These are phyloP conservation scores for Dascillus cervinus DNA, from an alignment of 2,888 invertebrate species.

Conservation along the genomic window DNA sequence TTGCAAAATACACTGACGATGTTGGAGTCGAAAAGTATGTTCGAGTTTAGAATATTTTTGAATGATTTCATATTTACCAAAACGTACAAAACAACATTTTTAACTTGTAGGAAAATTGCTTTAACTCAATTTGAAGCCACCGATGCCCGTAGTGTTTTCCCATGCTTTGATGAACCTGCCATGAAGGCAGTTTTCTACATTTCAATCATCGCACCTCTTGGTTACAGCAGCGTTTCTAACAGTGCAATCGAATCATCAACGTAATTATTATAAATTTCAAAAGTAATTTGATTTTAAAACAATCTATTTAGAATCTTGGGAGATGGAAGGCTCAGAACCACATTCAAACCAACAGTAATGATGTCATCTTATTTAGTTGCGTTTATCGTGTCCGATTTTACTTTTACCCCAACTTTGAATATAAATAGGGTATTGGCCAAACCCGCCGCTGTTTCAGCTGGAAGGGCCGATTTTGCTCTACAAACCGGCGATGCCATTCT, in stretches of 20 bases:
- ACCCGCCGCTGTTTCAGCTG: slow-evolving; percentile 34
- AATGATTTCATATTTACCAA: no score
- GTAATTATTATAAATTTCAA: no score
- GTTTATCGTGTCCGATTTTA: slow-evolving; percentile 62
- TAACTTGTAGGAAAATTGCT: neutral
- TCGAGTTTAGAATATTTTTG: no score
- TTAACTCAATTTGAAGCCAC: neutral
- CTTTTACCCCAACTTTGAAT: neutral
- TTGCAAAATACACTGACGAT: neutral
- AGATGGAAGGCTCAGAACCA: neutral
- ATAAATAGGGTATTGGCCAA: slow-evolving; percentile 30
- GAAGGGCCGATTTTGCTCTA: slow-evolving; percentile 40
- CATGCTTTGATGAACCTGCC: neutral
- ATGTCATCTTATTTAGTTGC: slow-evolving; percentile 80
- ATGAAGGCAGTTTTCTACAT: neutral
- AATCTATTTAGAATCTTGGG: neutral
- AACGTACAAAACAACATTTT: no score
- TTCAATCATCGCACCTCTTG: neutral
- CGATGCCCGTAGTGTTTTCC: neutral
- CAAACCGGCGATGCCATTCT: slow-evolving; percentile 41
- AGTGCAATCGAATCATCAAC: no score
- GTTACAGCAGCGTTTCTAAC: neutral
- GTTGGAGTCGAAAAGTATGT: no score
- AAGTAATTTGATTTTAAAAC: no score
- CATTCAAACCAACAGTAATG: slow-evolving; percentile 37